These are phyloP conservation scores for Ptilodon capucinus DNA, from an alignment of 2,888 invertebrate genomes.

Conservation along the genomic window DNA sequence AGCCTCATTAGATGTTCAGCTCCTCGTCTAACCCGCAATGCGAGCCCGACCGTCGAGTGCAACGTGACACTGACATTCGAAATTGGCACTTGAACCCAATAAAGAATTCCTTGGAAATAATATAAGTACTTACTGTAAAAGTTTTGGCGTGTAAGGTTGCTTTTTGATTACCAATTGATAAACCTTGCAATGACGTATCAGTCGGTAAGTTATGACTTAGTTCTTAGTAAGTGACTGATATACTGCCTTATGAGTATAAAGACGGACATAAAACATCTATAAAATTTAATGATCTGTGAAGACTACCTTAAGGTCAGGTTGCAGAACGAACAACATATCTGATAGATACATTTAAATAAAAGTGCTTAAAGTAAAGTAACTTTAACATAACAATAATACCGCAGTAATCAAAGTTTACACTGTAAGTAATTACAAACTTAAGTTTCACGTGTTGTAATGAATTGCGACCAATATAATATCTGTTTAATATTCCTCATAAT, in stretches of 20 bases:
- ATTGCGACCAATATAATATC: too few relatives aligned
- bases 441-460: not conserved
- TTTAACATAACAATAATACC: too few relatives aligned
- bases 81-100: constrained; percentile 56
- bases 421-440: not conserved
- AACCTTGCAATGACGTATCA: too few relatives aligned
- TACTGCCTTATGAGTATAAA: too few relatives aligned
- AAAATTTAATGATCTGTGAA: too few relatives aligned
- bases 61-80: constrained; percentile 45
- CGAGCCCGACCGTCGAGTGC: constrained; percentile 38
- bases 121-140: constrained; percentile 16
- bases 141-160: not conserved
- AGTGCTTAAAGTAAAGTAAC: too few relatives aligned
- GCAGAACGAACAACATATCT: not conserved
- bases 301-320: too few relatives aligned
- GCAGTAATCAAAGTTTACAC: too few relatives aligned
- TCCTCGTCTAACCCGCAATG: constrained; percentile 30
- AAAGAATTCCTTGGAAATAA: constrained; percentile 23
- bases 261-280: too few relatives aligned
- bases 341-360: not conserved
- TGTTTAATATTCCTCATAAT: constrained; percentile 26
- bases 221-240: too few relatives aligned
- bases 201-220: too few relatives aligned
- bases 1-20: constrained; percentile 22
- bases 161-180: too few relatives aligned